Conservation (phyloP, 2,797 vertebrate species). For the Girardinus metallicus region DNA sequence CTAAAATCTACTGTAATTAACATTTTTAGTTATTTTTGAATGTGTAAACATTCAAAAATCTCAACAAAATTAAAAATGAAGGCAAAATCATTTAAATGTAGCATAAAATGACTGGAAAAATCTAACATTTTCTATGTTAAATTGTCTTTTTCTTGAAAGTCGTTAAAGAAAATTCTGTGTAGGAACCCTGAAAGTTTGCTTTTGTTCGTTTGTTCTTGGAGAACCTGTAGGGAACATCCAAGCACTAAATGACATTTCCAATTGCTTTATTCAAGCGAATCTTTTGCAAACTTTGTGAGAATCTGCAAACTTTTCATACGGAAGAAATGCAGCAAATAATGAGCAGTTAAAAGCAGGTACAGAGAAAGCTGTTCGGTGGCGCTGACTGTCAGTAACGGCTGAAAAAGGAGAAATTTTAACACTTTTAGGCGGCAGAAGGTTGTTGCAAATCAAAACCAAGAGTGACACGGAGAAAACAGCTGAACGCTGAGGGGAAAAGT, state of each 20-base stretch:
- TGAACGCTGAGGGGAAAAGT: constrained; percentile 43
- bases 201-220: neutral
- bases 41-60: neutral
- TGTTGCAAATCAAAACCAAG: constrained; percentile 22
- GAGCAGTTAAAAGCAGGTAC: constrained; percentile 8
- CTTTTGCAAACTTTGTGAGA: neutral
- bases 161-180: neutral
- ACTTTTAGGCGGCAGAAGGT: constrained; percentile 14
- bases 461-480: constrained; percentile 25
- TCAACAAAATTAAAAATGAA: neutral
- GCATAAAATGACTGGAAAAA: neutral
- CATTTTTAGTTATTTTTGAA: neutral
- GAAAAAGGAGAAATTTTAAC: constrained; percentile 28
- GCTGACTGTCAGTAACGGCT: constrained; percentile 39
- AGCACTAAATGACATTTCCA: neutral
- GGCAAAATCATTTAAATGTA: neutral
- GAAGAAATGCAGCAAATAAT: neutral
- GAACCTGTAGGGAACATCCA: neutral
- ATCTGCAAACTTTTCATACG: neutral
- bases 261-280: neutral
- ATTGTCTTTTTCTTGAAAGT: neutral
- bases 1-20: neutral
- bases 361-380: constrained; percentile 10
- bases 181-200: neutral
- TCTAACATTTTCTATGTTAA: neutral